Base-by-base conservation (phyloP, 2,113 vertebrate species). In the Eptatretus burgeri region DNA sequence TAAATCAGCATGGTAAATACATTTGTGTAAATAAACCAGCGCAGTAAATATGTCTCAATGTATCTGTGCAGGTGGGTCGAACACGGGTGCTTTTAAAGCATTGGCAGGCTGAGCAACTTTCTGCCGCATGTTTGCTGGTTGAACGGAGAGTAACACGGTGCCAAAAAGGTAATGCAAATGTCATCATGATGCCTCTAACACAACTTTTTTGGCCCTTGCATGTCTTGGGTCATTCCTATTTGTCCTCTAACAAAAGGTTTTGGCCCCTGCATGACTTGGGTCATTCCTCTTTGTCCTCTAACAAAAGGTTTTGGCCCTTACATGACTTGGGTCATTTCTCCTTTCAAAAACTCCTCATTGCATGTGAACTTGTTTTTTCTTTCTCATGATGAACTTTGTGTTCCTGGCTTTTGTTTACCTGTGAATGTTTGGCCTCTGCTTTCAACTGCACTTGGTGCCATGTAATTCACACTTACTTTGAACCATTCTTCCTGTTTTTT, bases 71-170 rank as follows among this genome's bases (percentile, higher is more conserved):
- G 87, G 79, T 88, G 71, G 84, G 84, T 68, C 69, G 69, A 66
- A 82, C 74, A 66, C 89, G 86, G 75, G 86, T 94, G 64, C 86
- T 94, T 72, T 75, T 95, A 69, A 84, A 82, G 70, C 83, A 85
- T 75, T 83, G 86, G 80, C 86, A 86, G 65, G 79, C 80, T 17
- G 82, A 85, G 73, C 84, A 89, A 71, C 81, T 95, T 64, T 80
- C 76, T 1, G 80, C 91, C 64, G 75, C 83, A 73, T 85, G 86
- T 72, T 77, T 81, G 70, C 85, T 84, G 69, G 73, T 84, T 52
- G 81, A 79, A 72, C 81, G 74, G 68, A 93, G 82, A 76, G 81
- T 93, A 64, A 73, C 91, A 73, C 83, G 78, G 69, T 89, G 86
- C 71, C 87, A 95, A 69, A 89, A 83, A 87, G 86, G 87, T 93